Base-by-base conservation (phyloP, 37 sponge, comb jelly and placozoan genomes). In the Spongia lamella region DNA sequence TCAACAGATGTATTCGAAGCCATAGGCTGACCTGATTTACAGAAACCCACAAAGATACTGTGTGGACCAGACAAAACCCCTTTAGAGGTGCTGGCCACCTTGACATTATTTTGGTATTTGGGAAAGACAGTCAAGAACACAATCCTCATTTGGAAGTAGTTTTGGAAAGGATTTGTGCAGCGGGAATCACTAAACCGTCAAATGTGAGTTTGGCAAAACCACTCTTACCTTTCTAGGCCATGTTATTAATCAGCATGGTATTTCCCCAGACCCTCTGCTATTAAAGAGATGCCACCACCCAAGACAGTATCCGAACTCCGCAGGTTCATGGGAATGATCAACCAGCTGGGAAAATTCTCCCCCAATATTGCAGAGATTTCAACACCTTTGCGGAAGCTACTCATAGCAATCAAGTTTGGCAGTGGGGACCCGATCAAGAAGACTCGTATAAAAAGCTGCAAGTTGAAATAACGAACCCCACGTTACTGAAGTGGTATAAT, bases 291-390 rank as follows among this genome's bases (percentile, higher is more conserved):
- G 63, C 19, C 15, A 61, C 14, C 27, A 26, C 63, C 29, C 63
- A 61, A 17, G 29, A 20, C 24, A 20, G n/a, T 61, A 50, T 53
- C 49, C 14, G 24, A 3, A 37, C 16, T 51, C 16, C 53, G 53
- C 53, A 51, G 53, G 16, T 51, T 51, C 53, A 51, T 51, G 14
- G 53, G 53, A 14, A 51, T 51, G n/a, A n/a, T n/a, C n/a, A n/a
- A n/a, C n/a, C n/a, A n/a, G n/a, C n/a, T n/a, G n/a, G n/a, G n/a
- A n/a, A n/a, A n/a, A n/a, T n/a, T n/a, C n/a, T n/a, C n/a, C n/a
- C n/a, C n/a, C n/a, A n/a, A n/a, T n/a, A n/a, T 61, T 61, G 63
- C 63, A 61, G 63, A 61, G 63, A 61, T 61, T 17, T 26, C 27
- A 13, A 19, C 15, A 17, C n/a, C 63, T 25, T 61, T 17, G 29